Evolutionary conservation across 2,797 vertebrate species (phyloP), one percentile per base, ranked within the genome.

Genomic region (Pagetopsis macropterus): DNA sequence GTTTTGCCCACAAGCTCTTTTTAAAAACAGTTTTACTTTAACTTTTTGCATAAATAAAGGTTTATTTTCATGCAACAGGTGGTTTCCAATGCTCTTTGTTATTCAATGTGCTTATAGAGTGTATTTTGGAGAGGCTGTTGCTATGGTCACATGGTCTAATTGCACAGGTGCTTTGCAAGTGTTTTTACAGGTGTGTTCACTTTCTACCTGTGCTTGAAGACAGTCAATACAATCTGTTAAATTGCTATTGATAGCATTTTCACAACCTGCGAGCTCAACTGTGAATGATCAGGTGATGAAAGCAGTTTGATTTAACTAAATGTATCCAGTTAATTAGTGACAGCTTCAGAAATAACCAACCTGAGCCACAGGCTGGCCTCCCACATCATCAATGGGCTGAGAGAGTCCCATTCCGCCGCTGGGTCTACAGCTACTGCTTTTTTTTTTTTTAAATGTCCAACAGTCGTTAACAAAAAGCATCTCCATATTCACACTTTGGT

Each of bases 381-480:
- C 43, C 33, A 9, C 44, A 41, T 40, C 61, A 65, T 56, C 65
- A 43, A 56, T 17, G 14, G 43, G 46, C 48, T 4, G 31, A 83
- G 12, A n/a, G 56, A 77, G 48, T 73, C 66, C 61, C 57, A 19
- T 43, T 62, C 56, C 0, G 1, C 59, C 64, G 17, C 50, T 11
- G 41, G 67, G 59, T 62, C 13, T 57, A 65, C 67, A 73, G 64
- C 59, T 46, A 13, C 66, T 72, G 65, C 27, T 17, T 16, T 59
- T 56, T 72, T 33, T 43, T 27, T 56, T 72, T 33, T 43, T 27
- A 51, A 78, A 76, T 62, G 60, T 75, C 55, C 68, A 72, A 33
- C 44, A 52, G 72, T 54, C 49, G 37, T 72, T 78, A 37, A 17
- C 9, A 54, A 43, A 69, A 61, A 65, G 11, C 40, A n/a, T 51